Base-by-base conservation (phyloP, 2,113 vertebrate species). In the Anolis sagrei region DNA sequence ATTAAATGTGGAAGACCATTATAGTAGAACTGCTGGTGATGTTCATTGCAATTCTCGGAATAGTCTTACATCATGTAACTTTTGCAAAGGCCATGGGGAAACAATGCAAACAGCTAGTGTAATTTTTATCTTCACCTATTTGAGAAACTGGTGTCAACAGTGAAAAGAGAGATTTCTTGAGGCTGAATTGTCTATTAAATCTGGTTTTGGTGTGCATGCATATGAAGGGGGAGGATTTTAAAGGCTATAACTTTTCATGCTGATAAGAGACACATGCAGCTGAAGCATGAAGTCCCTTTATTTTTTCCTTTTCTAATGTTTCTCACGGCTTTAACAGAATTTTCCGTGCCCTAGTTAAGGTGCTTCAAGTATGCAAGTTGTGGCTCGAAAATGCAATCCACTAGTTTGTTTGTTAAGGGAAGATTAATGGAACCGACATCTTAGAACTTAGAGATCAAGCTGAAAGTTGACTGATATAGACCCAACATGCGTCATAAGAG, bases 351-450 rank as follows among this genome's bases (percentile, higher is more conserved):
- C 44, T 68, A 29, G 54, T 23, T 76, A 27, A 5, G 1, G 1
- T 4, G 3, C 29, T 80, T 75, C 48, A 34, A 86, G 74, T 0
- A 73, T 14, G 11, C 54, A 88, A 58, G 36, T 27, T 54, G 8
- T 2, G 32, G 79, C 34, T 70, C 25, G 34, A 80, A 77, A 88
- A 85, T 79, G 1, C 25, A 48, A 89, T 54, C 61, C 78, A 21
- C 79, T 19, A 11, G 25, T 21, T 82, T 39, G 62, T 76, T 82
- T 2, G 1, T 27, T 69, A 49, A 36, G 34, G 14, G 79, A 62
- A 88, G 68, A 86, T 83, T 82, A 86, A 84, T 32, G 44, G 68
- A 72, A 73, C 34, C 84, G 72, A 89, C 79, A 86, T 83, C 79
- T 85, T 4, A 62, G 51, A 90, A 49, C 44, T 29, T 8, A 64